Percentiles rank a stretch among this genome's conserved stretches.
These are phyloP conservation scores for Gallinago nigripennis DNA, from an alignment of 2,797 vertebrate genomes.

Conservation along the genomic window DNA sequence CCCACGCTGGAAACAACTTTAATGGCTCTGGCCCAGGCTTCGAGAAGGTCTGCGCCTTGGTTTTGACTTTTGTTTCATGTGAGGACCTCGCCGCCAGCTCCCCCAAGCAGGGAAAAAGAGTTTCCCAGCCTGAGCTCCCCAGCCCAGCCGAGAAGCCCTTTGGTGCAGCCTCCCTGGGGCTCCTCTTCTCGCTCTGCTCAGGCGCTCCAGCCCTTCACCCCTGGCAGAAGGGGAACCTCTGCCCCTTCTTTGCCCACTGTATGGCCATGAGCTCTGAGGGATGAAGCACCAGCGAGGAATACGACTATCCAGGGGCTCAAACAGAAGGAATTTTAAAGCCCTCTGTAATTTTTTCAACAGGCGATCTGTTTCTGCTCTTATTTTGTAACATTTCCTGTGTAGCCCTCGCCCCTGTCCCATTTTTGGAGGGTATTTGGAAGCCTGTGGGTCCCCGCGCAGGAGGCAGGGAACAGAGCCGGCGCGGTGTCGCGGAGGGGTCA, in stretches of 20 bases:
- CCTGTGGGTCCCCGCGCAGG: not conserved
- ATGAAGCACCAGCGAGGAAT: not conserved
- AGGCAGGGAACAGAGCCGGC: constrained; percentile 34
- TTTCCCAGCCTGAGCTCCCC: not conserved
- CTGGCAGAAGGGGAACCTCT: not conserved
- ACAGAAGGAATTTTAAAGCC: not conserved
- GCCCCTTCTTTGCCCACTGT: not conserved
- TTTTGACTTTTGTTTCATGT: constrained; percentile 26
- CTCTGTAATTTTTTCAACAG: not conserved
- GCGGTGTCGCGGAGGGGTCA: constrained; percentile 36
- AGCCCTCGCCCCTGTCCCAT: not conserved
- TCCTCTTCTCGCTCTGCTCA: not conserved
- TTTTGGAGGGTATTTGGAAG: constrained; percentile 23
- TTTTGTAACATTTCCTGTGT: constrained; percentile 45
- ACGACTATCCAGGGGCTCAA: not conserved
- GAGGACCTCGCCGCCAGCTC: not conserved
- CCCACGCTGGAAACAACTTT: constrained; percentile 34
- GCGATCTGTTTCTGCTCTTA: constrained; percentile 26
- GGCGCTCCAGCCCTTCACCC: not conserved
- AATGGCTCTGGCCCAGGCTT: constrained; percentile 28
- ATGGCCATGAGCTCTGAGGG: not conserved
- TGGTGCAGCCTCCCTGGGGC: not conserved
- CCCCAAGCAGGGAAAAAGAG: not conserved
- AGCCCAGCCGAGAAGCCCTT: not conserved
- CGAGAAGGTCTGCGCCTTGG: not conserved